Conservation (phyloP, 2,888 invertebrate genomes). For the Stenodema calcarata region DNA sequence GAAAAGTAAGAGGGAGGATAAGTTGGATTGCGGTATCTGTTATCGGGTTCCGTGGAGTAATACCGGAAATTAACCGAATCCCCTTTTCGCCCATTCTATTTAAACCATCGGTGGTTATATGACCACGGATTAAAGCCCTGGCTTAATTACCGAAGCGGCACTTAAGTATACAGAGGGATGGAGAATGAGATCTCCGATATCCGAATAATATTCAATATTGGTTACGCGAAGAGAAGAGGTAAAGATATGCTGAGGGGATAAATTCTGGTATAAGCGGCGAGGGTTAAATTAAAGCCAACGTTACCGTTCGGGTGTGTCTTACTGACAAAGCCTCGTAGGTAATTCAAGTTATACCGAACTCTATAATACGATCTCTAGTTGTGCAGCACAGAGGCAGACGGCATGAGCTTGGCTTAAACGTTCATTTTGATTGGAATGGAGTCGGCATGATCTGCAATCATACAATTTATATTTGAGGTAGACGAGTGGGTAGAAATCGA, state of each 20-base stretch:
- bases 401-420: too few relatives aligned
- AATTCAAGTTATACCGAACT: too few relatives aligned
- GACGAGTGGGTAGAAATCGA: too few relatives aligned
- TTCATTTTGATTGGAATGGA: too few relatives aligned
- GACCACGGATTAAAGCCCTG: conserved; percentile 10
- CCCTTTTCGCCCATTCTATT: conserved; percentile 34
- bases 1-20: conserved; percentile 7
- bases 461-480: too few relatives aligned
- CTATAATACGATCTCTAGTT: too few relatives aligned
- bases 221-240: background rate
- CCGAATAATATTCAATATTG: background rate
- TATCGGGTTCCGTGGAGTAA: background rate
- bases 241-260: background rate
- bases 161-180: background rate
- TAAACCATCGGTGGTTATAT: conserved; percentile 23
- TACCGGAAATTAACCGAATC: conserved; percentile 34
- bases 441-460: too few relatives aligned
- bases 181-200: background rate
- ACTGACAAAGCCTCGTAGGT: too few relatives aligned
- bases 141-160: background rate
- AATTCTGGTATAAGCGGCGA: background rate
- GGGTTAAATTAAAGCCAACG: background rate
- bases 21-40: conserved; percentile 31
- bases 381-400: too few relatives aligned
- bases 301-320: background rate